These are phyloP conservation scores for Oplegnathus fasciatus DNA, from an alignment of 2,113 vertebrate species.

Conservation along the genomic window DNA sequence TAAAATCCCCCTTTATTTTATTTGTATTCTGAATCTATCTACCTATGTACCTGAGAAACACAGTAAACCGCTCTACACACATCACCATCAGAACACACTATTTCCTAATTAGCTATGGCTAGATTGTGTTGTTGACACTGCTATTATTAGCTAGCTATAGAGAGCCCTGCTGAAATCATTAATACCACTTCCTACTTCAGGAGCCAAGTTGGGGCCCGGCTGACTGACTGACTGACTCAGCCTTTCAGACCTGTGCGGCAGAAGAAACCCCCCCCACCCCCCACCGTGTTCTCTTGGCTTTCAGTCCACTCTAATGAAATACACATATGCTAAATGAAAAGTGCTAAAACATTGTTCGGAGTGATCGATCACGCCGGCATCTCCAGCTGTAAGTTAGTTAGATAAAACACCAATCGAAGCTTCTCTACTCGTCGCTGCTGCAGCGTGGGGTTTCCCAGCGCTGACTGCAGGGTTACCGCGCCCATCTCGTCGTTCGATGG, in stretches of 20 bases:
- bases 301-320: background rate
- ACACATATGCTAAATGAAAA: background rate
- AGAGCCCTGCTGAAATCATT: constrained; percentile 17
- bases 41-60: background rate
- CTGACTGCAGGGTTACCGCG: constrained; percentile 89
- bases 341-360: background rate
- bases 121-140: constrained; percentile 16
- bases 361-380: background rate
- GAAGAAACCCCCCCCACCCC: no score
- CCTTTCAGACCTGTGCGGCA: no score
- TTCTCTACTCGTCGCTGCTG: constrained; percentile 62
- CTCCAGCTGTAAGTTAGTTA: constrained; percentile 5
- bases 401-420: constrained; percentile 25
- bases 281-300: background rate
- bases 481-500: constrained; percentile 86
- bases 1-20: background rate
- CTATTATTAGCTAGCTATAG: background rate
- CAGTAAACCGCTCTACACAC: background rate
- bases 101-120: background rate
- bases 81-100: background rate
- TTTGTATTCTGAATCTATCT: background rate
- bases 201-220: constrained; percentile 1
- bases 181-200: constrained; percentile 43
- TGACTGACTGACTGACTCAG: constrained; percentile 22
- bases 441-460: constrained; percentile 87